phyloP scores from a whole-genome alignment of 2,888 invertebrate genomes.

The Troglohyphantes excavatus region DNA sequence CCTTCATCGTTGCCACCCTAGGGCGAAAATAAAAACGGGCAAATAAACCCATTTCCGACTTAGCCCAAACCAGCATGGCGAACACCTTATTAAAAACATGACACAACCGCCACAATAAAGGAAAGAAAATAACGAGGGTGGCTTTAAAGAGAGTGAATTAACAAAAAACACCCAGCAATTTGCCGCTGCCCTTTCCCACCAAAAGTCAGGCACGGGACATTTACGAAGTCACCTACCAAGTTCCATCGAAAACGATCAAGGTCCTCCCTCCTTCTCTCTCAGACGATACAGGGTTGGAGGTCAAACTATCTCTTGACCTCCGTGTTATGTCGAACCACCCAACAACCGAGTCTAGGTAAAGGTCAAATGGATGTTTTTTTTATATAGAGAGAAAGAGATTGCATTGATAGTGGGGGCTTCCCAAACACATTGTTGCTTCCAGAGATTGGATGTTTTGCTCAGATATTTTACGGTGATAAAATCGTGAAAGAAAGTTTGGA shows the following conservation, averaged over 20 bases:
- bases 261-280: neutral
- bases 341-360: slow-evolving; percentile 19
- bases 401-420: slow-evolving; percentile 19
- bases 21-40: slow-evolving; percentile 22
- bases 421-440: neutral
- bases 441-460: slow-evolving; percentile 1
- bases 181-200: neutral
- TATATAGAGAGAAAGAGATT: slow-evolving; percentile 2
- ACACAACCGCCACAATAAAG: slow-evolving; percentile 21
- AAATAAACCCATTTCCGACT: neutral
- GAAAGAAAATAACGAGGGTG: slow-evolving; percentile 28
- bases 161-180: slow-evolving; percentile 68
- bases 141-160: slow-evolving; percentile 55
- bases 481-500: too few relatives aligned
- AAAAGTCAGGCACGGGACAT: neutral
- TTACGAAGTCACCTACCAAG: slow-evolving; percentile 39
- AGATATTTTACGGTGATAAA: too few relatives aligned
- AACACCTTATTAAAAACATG: slow-evolving; percentile 49
- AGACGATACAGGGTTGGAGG: slow-evolving; percentile 26
- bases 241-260: slow-evolving; percentile 33
- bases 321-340: slow-evolving; percentile 53
- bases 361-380: slow-evolving; percentile 27
- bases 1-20: slow-evolving; percentile 30
- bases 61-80: neutral
- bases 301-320: slow-evolving; percentile 53